Percentiles rank a stretch among this genome's conserved stretches.
phyloP scores from a whole-genome alignment of 2,113 vertebrate species.

The Marcusenius ussheri region DNA sequence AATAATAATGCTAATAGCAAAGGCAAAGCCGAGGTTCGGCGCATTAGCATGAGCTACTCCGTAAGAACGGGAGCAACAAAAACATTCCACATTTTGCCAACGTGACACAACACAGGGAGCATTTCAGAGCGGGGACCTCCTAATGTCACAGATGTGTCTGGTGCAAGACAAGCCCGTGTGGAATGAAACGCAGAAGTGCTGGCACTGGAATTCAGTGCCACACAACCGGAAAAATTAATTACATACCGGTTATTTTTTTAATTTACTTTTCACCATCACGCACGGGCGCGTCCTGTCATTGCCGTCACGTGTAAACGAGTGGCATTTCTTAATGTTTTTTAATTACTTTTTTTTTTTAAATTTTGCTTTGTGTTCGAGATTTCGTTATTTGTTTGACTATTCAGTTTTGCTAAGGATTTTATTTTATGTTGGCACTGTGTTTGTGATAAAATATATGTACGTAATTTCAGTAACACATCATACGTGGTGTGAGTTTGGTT shows the following conservation, averaged over 20 bases:
- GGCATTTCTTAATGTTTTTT: not conserved
- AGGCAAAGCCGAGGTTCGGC: not conserved
- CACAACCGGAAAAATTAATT: slow-evolving; percentile 7
- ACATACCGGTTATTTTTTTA: not conserved
- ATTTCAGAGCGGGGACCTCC: not conserved
- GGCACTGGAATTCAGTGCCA: not conserved
- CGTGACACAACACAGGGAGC: not conserved
- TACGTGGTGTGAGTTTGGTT: not conserved
- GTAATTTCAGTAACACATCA: not conserved
- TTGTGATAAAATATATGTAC: not conserved
- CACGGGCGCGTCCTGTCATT: not conserved
- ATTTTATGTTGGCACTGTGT: not conserved
- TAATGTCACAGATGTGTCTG: not conserved
- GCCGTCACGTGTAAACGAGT: not conserved
- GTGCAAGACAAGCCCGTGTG: not conserved
- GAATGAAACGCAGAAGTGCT: not conserved
- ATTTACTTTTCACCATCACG: not conserved
- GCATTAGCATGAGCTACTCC: not conserved
- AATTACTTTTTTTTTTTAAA: not conserved
- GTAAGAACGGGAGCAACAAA: not conserved
- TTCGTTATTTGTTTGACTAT: not conserved
- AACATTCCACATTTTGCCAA: not conserved
- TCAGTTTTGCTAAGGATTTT: not conserved
- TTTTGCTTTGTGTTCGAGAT: not conserved
- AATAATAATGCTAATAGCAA: not conserved